These are phyloP conservation scores for Gnathonemus echidnorhynchus DNA, from an alignment of 2,113 vertebrate species.

Conservation along the genomic window DNA sequence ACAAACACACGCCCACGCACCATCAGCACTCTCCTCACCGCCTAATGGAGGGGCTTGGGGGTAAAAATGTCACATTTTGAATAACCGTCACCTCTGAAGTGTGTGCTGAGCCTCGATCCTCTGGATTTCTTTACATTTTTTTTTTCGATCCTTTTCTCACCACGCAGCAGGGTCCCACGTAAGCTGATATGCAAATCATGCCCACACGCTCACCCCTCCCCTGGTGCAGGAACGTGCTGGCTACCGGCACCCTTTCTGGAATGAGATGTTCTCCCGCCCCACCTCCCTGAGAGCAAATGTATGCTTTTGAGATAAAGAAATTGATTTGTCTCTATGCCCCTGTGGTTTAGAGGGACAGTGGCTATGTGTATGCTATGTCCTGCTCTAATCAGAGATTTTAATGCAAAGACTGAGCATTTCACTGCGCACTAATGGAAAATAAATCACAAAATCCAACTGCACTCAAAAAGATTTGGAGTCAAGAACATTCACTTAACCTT, in stretches of 20 bases:
- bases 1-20: background rate
- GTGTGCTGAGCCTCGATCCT: background rate
- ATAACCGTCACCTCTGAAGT: conserved; percentile 38
- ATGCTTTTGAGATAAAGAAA: background rate
- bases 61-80: conserved; percentile 38
- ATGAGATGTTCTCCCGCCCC: background rate
- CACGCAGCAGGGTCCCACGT: background rate
- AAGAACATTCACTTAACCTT: background rate
- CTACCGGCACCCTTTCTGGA: background rate
- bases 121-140: conserved; percentile 34
- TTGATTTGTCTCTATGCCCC: background rate
- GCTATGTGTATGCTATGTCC: background rate
- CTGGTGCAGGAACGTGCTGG: background rate
- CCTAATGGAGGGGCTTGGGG: background rate
- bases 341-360: background rate
- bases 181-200: conserved; percentile 17
- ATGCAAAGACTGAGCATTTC: background rate
- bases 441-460: background rate
- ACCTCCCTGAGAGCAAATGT: background rate
- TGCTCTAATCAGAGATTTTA: background rate
- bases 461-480: background rate
- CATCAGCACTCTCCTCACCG: background rate
- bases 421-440: background rate
- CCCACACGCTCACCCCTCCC: background rate
- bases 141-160: background rate